Conservation (phyloP, 2,113 vertebrate genomes). For the Gallinago paraguaiae region DNA sequence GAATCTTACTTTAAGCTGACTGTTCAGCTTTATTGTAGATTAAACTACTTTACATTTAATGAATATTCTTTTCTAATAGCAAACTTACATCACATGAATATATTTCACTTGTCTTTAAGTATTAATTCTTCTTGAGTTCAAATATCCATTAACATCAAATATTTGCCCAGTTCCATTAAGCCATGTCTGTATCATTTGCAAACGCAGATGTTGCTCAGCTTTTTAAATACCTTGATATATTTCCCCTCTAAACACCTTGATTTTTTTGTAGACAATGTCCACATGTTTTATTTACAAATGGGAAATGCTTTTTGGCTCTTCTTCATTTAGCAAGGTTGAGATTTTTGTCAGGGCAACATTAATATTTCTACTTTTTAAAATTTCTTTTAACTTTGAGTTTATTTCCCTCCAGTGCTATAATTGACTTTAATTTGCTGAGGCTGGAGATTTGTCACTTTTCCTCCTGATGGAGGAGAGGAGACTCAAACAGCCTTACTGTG, state of each 20-base stretch:
- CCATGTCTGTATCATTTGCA: background rate
- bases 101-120: conserved; percentile 36
- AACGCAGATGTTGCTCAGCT: background rate
- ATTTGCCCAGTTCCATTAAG: conserved; percentile 60
- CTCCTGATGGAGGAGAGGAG: background rate
- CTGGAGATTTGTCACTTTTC: background rate
- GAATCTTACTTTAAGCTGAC: background rate
- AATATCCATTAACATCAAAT: conserved; percentile 59
- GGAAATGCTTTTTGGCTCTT: background rate
- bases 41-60: conserved; percentile 26
- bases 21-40: background rate
- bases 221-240: background rate
- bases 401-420: background rate
- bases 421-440: background rate
- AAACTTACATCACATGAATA: conserved; percentile 59
- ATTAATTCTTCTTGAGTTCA: conserved; percentile 54
- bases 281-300: background rate
- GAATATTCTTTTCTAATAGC: conserved; percentile 43
- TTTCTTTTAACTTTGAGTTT: background rate
- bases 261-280: background rate
- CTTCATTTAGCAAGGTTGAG: background rate
- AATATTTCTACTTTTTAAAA: background rate
- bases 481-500: background rate
- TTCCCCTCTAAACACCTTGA: background rate
- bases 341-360: background rate